phyloP scores from a whole-genome alignment of 2,797 vertebrate species.

The Hafferia zeledoni region DNA sequence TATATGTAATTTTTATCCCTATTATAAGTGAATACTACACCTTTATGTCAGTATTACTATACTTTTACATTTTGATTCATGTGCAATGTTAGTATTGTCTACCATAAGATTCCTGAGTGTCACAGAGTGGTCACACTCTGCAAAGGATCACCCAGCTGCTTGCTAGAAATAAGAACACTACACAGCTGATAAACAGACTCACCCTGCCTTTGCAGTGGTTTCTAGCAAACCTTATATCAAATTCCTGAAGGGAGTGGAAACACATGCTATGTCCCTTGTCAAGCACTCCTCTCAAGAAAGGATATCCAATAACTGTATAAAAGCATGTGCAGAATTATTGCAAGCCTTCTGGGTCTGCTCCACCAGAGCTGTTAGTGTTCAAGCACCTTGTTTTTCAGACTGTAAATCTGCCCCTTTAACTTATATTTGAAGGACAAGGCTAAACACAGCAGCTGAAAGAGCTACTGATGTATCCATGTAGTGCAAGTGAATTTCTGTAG shows the following conservation, averaged over 20 bases:
- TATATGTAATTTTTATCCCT: rapidly evolving
- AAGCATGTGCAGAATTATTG: conserved; percentile 50
- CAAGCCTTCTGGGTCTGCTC: conserved; percentile 35
- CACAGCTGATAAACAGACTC: conserved; percentile 6
- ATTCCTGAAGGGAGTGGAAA: conserved; percentile 38
- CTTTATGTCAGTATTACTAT: neutral
- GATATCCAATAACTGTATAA: conserved; percentile 60
- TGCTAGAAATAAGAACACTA: conserved; percentile 8
- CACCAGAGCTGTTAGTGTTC: conserved; percentile 30
- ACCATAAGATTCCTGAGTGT: neutral
- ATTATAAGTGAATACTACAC: neutral
- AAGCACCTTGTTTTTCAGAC: conserved; percentile 49
- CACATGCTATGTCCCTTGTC: conserved; percentile 56
- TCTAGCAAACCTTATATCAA: conserved; percentile 55
- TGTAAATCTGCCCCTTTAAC: conserved; percentile 51
- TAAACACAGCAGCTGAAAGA: conserved; percentile 31
- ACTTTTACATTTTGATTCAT: neutral
- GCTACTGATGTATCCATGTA: neutral
- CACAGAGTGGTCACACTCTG: neutral
- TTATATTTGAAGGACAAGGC: conserved; percentile 34
- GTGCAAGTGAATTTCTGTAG: neutral
- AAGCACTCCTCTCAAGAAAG: conserved; percentile 58
- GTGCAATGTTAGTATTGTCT: neutral
- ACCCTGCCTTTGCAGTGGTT: conserved; percentile 19
- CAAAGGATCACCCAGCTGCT: conserved; percentile 5